A percentile compares a stretch with the other conserved stretches of the same genome.
These are phyloP conservation scores for Galbula dea DNA, from an alignment of 2,113 vertebrate species.

Conservation along the genomic window DNA sequence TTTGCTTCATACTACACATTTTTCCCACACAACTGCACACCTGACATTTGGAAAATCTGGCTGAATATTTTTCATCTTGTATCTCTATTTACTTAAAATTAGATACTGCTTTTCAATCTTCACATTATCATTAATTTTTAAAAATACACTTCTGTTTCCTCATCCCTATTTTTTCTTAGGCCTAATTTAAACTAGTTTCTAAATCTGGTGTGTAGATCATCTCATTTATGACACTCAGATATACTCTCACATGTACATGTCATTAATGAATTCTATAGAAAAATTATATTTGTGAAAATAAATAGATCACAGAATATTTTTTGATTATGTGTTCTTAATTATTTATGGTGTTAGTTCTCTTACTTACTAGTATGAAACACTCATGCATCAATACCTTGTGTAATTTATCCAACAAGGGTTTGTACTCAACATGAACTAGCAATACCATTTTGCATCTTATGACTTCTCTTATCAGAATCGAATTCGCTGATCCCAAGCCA, in stretches of 20 bases:
- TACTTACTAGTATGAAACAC: not conserved
- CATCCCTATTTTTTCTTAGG: not conserved
- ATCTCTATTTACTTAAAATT: not conserved
- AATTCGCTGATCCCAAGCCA: not conserved
- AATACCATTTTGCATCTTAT: not conserved
- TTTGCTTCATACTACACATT: not conserved
- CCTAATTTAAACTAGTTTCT: not conserved
- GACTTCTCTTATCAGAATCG: not conserved
- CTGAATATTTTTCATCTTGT: not conserved
- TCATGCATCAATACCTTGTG: not conserved
- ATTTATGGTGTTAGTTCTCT: not conserved
- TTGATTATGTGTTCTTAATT: not conserved
- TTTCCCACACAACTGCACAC: constrained; percentile 31
- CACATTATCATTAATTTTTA: not conserved
- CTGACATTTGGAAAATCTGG: constrained; percentile 3
- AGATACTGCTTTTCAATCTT: not conserved
- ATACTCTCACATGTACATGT: accelerated
- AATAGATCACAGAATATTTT: not conserved
- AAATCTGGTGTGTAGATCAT: not conserved
- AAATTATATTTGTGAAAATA: not conserved
- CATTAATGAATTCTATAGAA: not conserved
- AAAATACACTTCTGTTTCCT: not conserved
- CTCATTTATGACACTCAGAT: not conserved
- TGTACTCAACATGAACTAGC: not conserved
- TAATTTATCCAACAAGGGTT: not conserved